Percentiles rank a stretch among this genome's conserved stretches.
These are phyloP conservation scores for Cheumatopsyche charites DNA, from an alignment of 1,140 invertebrate species.

Conservation along the genomic window DNA sequence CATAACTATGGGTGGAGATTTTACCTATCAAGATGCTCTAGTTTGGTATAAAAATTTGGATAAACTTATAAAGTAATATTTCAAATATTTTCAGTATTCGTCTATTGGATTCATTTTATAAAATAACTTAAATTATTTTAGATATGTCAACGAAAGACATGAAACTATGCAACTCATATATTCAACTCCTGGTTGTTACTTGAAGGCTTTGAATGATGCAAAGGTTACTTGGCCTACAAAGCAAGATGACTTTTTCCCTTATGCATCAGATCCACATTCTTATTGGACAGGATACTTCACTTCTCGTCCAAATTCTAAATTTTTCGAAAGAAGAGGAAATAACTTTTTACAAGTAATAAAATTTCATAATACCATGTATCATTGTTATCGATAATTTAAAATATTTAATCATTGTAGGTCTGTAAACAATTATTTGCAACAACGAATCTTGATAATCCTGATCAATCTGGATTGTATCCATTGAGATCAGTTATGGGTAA, in stretches of 20 bases:
- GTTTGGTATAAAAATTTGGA: slow-evolving; percentile 89
- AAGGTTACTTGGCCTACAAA: slow-evolving; percentile 72
- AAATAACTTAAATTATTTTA: slow-evolving; percentile 33
- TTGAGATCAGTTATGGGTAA: slow-evolving; percentile 61
- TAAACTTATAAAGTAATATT: slow-evolving; percentile 79
- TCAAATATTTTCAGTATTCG: neutral
- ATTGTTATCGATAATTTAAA: neutral
- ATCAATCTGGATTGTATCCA: slow-evolving; percentile 53
- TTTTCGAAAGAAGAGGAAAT: slow-evolving; percentile 78
- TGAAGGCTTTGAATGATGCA: slow-evolving; percentile 78
- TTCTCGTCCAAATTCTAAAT: slow-evolving; percentile 84
- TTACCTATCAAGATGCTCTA: slow-evolving; percentile 85
- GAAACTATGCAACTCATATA: slow-evolving; percentile 82
- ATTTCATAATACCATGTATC: neutral
- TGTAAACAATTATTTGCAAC: slow-evolving; percentile 63
- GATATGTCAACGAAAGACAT: slow-evolving; percentile 66
- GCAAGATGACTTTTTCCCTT: slow-evolving; percentile 90
- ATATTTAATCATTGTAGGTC: slow-evolving; percentile 27
- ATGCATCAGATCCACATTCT: slow-evolving; percentile 79
- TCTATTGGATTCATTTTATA: too few relatives aligned
- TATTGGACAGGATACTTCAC: slow-evolving; percentile 98
- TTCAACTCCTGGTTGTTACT: slow-evolving; percentile 94
- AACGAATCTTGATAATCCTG: slow-evolving; percentile 48
- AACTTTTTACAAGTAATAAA: slow-evolving; percentile 73
- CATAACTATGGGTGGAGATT: slow-evolving; percentile 94